phyloP scores from a whole-genome alignment of 2,888 invertebrate genomes.

The Liposcelis brunnea region DNA sequence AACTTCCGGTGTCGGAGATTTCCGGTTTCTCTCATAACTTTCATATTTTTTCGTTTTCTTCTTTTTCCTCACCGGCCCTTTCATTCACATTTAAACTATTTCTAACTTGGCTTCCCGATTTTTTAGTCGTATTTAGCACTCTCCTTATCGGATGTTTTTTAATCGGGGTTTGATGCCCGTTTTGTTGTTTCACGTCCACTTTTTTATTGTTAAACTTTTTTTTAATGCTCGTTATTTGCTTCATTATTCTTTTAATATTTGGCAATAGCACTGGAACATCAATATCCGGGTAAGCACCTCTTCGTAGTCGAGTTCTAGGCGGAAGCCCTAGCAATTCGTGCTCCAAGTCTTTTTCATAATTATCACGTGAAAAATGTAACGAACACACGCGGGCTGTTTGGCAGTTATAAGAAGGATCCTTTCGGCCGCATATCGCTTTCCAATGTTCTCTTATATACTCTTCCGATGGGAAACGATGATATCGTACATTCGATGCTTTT shows the following conservation, averaged over 20 bases:
- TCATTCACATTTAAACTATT: conserved; percentile 5
- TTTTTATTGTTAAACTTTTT: too few species aligned
- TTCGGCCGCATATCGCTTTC: conserved; percentile 35
- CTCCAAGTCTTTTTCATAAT: conserved; percentile 37
- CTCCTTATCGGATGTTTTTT: too few species aligned
- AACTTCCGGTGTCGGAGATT: conserved; percentile 1
- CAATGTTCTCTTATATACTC: conserved; percentile 32
- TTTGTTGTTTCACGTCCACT: too few species aligned
- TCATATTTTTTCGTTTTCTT: conserved; percentile 5
- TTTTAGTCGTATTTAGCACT: too few species aligned
- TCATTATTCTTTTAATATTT: too few species aligned
- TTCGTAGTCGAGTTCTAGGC: conserved; percentile 31
- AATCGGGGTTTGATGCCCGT: too few species aligned
- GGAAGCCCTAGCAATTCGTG: conserved; percentile 35
- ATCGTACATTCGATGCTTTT: conserved; percentile 35
- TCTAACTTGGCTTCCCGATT: background rate
- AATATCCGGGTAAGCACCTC: conserved; percentile 32
- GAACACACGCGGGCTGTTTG: conserved; percentile 37
- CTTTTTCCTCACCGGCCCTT: conserved; percentile 3
- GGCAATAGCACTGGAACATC: conserved; percentile 26
- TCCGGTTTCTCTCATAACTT: conserved; percentile 2
- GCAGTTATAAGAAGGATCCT: conserved; percentile 30
- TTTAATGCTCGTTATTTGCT: too few species aligned
- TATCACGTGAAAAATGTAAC: conserved; percentile 31
- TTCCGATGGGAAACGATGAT: conserved; percentile 39